Evolutionary conservation across 2,113 vertebrate species (phyloP).

Genomic region (Istiophorus platypterus): DNA sequence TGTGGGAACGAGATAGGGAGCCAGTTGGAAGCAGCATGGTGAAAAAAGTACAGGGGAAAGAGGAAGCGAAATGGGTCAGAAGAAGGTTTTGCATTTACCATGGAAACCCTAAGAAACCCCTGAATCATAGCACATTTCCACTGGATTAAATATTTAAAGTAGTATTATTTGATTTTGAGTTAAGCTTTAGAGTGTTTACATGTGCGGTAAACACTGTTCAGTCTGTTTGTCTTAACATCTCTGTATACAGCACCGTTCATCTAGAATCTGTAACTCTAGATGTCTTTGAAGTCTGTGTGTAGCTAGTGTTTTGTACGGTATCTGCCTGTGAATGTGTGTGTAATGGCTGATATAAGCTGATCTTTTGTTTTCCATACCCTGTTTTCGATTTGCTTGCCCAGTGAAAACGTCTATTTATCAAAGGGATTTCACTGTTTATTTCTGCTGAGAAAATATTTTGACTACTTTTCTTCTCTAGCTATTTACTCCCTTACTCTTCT

Average conservation of each 20-base stretch:
- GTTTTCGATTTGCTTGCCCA: slow-evolving; percentile 49
- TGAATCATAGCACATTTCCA: neutral
- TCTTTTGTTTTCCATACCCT: slow-evolving; percentile 29
- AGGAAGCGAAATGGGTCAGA: neutral
- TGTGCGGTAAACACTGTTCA: neutral
- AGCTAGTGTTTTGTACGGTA: slow-evolving; percentile 20
- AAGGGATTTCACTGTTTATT: slow-evolving; percentile 56
- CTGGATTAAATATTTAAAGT: neutral
- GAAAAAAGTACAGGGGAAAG: slow-evolving; percentile 13
- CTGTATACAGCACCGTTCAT: neutral
- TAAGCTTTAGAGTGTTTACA: slow-evolving; percentile 5
- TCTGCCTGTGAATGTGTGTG: slow-evolving; percentile 20
- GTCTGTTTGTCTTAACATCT: neutral
- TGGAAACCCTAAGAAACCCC: slow-evolving; percentile 19
- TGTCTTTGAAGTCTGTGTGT: neutral
- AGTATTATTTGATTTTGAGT: slow-evolving; percentile 12
- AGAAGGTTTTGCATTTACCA: slow-evolving; percentile 19
- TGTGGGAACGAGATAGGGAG: slow-evolving; percentile 8
- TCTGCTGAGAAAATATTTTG: slow-evolving; percentile 49
- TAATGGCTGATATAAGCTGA: slow-evolving; percentile 38
- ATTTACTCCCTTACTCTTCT: slow-evolving; percentile 10
- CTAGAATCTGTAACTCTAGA: neutral
- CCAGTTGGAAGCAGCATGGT: slow-evolving; percentile 5
- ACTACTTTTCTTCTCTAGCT: slow-evolving; percentile 23
- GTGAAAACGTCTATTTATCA: slow-evolving; percentile 42